Evolutionary conservation across 2,113 vertebrate species (phyloP).

Genomic region (Manacus vitellinus): DNA sequence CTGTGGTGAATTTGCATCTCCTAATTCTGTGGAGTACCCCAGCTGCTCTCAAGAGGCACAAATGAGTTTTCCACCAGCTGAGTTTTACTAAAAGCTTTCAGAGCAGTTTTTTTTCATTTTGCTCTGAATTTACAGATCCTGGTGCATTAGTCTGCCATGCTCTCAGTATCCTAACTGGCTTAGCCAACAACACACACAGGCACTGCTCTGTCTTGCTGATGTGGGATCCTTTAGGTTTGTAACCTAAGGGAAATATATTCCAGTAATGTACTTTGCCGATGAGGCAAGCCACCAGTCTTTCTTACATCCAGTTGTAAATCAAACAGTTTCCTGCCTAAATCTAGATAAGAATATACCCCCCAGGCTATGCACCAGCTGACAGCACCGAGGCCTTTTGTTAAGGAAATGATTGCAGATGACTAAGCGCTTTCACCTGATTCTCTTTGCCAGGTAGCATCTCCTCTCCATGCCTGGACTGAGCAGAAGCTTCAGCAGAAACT

Average conservation of each 20-base stretch:
- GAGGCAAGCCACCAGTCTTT: neutral
- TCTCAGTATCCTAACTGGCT: neutral
- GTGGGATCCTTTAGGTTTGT: neutral
- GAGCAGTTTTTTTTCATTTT: neutral
- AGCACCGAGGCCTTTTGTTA: conserved; percentile 20
- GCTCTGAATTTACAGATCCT: neutral
- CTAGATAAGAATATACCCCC: conserved; percentile 25
- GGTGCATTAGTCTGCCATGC: neutral
- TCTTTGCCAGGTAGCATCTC: neutral
- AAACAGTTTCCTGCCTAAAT: neutral
- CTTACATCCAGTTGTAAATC: conserved; percentile 39
- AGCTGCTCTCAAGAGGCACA: neutral
- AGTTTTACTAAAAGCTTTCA: neutral
- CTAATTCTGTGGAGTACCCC: neutral
- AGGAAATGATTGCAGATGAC: conserved; percentile 2
- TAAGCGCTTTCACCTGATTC: conserved; percentile 21
- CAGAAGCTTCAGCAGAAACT: neutral
- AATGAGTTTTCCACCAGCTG: neutral
- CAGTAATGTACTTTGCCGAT: neutral
- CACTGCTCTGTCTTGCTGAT: neutral
- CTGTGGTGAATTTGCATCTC: neutral
- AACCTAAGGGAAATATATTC: neutral
- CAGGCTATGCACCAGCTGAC: neutral
- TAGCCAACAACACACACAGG: neutral
- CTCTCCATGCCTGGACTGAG: neutral